Base-by-base conservation (phyloP, 2,888 invertebrate species). In the Nephrotoma appendiculata region DNA sequence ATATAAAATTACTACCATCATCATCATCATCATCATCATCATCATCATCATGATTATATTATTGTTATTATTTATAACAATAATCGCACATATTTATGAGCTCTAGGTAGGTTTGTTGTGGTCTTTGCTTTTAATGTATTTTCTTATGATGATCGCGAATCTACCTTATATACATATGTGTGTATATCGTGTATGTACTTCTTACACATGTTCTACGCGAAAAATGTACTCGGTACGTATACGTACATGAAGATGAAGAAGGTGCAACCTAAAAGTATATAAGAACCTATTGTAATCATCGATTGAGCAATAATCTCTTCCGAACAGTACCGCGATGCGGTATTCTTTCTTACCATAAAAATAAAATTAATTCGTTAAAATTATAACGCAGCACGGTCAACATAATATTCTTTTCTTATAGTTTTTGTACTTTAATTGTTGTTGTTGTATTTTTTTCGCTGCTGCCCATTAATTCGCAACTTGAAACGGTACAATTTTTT, bases 231-330 rank as follows among this genome's bases (percentile, higher is more conserved):
- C 87, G 88, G 88, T 15, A 52, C 11, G 11, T 52, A 52, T 15
- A 52, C 12, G 7, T 15, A 52, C 7, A 52, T 52, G 87, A 87
- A 88, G 87, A 88, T 88, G 88, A 88, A 88, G 88, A 87, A 88
- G 87, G 87, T 88, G 88, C 87, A 88, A 86, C 88, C 87, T 87
- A 89, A 91, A 89, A 90, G 91, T 90, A 91, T 91, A 91, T 90
- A 91, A 91, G 91, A 91, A 91, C 90, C 91, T 89, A 89, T 88
- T 89, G 88, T 89, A 89, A 89, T 89, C 89, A 88, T 87, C 89
- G 88, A 90, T 89, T 90, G 89, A 89, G 89, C 90, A 89, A 89
- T 89, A 89, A 88, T 89, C 88, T 89, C 88, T 88, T 89, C 90
- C 89, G 90, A 89, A 89, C 90, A 89, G 89, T 89, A 89, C 89